A percentile compares a stretch with the other conserved stretches of the same genome.
Conservation (phyloP, 1,140 invertebrate species). For the Microplitis mediator region DNA sequence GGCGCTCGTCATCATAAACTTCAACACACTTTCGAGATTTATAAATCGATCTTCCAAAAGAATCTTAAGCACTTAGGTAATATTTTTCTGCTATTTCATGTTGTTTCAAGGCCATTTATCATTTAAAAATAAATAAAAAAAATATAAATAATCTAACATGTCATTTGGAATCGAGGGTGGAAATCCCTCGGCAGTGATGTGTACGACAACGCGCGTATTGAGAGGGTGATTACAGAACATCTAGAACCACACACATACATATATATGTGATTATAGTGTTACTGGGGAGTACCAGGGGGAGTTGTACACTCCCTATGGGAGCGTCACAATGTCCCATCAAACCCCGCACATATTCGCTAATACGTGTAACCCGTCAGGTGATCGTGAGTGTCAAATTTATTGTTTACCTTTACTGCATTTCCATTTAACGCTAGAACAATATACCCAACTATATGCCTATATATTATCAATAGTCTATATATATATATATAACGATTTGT, state of each 20-base stretch:
- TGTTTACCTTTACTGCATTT: slow-evolving; percentile 25
- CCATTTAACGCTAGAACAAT: not conserved
- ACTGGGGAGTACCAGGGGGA: not conserved
- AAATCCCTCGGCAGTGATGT: not conserved
- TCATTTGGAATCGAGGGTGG: not conserved
- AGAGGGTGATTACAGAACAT: slow-evolving; percentile 1
- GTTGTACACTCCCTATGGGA: slow-evolving; percentile 21
- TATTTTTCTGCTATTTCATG: too few species aligned
- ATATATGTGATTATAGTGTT: not conserved
- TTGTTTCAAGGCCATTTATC: too few species aligned
- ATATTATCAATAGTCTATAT: too few species aligned
- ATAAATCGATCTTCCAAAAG: too few species aligned
- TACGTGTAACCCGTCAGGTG: slow-evolving; percentile 19
- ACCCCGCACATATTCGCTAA: slow-evolving; percentile 2
- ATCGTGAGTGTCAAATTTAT: slow-evolving; percentile 29
- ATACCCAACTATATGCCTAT: not conserved
- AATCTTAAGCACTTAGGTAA: too few species aligned
- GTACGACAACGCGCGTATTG: not conserved
- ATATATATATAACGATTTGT: too few species aligned
- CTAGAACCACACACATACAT: not conserved
- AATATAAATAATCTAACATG: not conserved
- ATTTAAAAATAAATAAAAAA: too few species aligned
- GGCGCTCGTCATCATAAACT: too few species aligned
- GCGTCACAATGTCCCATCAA: slow-evolving; percentile 21
- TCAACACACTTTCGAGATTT: too few species aligned